Conservation (phyloP, 2,797 vertebrate genomes). For the Sarcoramphus papa region DNA sequence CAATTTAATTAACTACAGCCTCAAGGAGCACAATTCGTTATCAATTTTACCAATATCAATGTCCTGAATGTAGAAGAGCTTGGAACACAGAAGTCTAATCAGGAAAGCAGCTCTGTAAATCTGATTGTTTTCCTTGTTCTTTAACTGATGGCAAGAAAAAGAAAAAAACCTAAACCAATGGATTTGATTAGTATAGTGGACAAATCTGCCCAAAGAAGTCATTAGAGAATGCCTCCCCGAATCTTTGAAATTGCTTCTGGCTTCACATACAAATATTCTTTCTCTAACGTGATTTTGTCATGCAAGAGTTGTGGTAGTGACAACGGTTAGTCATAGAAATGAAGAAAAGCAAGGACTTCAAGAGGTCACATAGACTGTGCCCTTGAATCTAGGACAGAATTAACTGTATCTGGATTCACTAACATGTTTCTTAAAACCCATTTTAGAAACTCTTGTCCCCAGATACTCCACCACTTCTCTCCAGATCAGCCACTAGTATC, state of each 20-base stretch:
- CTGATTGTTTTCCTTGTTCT: constrained; percentile 35
- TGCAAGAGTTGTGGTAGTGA: background rate
- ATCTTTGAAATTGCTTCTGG: background rate
- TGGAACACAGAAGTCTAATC: constrained; percentile 37
- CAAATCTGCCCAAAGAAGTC: background rate
- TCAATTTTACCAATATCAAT: constrained; percentile 43
- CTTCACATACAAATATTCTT: background rate
- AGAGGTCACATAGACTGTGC: background rate
- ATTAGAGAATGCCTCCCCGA: background rate
- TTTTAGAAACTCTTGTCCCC: background rate
- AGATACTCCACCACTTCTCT: background rate
- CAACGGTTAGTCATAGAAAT: background rate
- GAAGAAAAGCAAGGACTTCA: background rate
- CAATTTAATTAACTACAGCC: constrained; percentile 68
- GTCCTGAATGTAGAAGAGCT: background rate
- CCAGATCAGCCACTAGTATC: background rate
- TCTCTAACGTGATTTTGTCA: background rate
- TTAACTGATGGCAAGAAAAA: constrained; percentile 48
- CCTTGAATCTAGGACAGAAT: background rate
- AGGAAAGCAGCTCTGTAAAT: constrained; percentile 16
- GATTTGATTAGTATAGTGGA: background rate
- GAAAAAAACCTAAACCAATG: background rate
- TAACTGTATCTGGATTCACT: background rate
- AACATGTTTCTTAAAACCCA: background rate
- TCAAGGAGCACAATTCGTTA: constrained; percentile 63